Evolutionary conservation across 2,113 vertebrate species (phyloP), one percentile per base, ranked within the genome.

Genomic region (Lophius piscatorius): DNA sequence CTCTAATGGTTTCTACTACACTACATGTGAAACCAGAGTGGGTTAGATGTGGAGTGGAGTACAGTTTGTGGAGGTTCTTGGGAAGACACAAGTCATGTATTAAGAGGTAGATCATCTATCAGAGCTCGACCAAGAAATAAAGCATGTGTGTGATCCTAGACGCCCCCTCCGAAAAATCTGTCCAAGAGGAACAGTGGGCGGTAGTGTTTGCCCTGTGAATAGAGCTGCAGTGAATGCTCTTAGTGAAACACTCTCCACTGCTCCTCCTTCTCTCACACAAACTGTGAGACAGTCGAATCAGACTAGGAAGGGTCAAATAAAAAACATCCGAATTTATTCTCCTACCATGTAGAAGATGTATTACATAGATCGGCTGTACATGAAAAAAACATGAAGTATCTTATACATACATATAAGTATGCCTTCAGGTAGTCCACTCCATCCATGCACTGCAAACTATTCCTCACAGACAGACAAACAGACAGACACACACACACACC

Each of bases 261-360:
- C 55, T 73, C 33, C 18, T 4, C 5, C 0, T 17, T 7, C 47
- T 4, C 2, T 33, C 24, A 26, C 29, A 34, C 49, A 36, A 57
- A 12, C 23, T 4, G 7, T 20, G 12, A 47, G 9, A 34, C 6
- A 65, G 21, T 33, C 18, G 64, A n/a, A 61, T 46, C 55, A 63
- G 31, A 72, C 31, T 17, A 49, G 31, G 49, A 57, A 40, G 13
- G 0, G 2, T 67, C 83, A 74, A 13, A 76, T 79, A 81, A 82
- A 56, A 72, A 81, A 81, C 65, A 59, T 57, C 34, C 45, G 45
- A 20, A 58, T 84, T 86, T 80, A 84, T 84, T 86, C 74, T 86
- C 68, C 34, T 69, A 31, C 38, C 28, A 36, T 1, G 16, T 60
- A 62, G 49, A 52, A 75, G 74, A 73, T 23, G 21, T 26, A 17